Base-by-base conservation (phyloP, 1,140 invertebrate genomes). In the Diachasma alloeum region DNA sequence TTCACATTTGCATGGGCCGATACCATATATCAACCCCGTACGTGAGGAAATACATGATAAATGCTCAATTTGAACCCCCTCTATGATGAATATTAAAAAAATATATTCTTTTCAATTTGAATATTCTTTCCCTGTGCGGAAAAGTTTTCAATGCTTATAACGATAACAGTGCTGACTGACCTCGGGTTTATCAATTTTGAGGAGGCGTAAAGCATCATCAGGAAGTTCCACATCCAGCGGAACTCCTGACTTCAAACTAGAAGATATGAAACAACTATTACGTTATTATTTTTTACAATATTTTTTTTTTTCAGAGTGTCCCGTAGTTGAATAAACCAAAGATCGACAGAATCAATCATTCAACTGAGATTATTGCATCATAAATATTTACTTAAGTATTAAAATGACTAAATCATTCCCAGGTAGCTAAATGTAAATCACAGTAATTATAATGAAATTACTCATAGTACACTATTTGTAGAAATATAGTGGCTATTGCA, bases 251-350 rank as follows among this genome's bases (percentile, higher is more conserved):
- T 15, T 6, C 48, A 53, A 53, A 19, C 2, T 11, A 42, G 9
- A 42, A 53, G 2, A 2, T 8, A n/a, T 15, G 1, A 53, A 42
- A 1, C 46, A 53, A 10, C 26, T 9, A 68, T 36, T 42, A 42
- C 8, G 8, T 8, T 70, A 44, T 42, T 17, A 31, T 9, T 42
- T 42, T 31, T 10, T 37, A 37, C 8, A 72, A 72, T 53, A 10
- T 24, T 46, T 72, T 22, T 24, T 74, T 74, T 37, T 82, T 82
- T 67, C 81, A 82, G 81, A 71, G 78, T 82, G 81, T 73, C 70
- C 79, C 11, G 77, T 42, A 75, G 63, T 75, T 44, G 15, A 63
- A 68, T 75, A 74, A 66, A 59, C 71, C 59, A 63, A 63, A 63
- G 59, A 63, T 63, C 22, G 15, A 63, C 19, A 63, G 11, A 63